A percentile compares a stretch with the other conserved stretches of the same genome.
Conservation (phyloP, 2,797 vertebrate genomes). For the Phoebastria nigripes region DNA sequence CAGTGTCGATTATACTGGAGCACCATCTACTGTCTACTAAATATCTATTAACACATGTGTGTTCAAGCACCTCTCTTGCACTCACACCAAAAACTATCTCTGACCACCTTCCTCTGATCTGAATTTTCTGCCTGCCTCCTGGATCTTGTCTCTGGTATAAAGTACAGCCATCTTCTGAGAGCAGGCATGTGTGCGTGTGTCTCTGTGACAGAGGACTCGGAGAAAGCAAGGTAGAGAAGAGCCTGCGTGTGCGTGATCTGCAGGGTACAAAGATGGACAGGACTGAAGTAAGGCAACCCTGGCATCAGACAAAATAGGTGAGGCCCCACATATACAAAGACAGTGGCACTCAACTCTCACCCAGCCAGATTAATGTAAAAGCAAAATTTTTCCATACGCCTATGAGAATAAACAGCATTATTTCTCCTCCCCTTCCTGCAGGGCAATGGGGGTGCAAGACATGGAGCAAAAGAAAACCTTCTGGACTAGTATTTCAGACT, state of each 20-base stretch:
- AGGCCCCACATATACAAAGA: neutral
- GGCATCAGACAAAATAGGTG: neutral
- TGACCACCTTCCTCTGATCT: neutral
- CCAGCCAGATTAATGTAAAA: neutral
- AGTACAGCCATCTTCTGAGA: neutral
- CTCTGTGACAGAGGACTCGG: neutral
- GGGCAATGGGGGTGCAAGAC: neutral
- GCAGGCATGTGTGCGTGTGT: neutral
- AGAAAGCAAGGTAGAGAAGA: neutral
- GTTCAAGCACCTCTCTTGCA: neutral
- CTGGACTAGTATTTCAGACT: neutral
- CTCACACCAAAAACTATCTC: neutral
- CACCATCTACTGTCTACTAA: conserved; percentile 12
- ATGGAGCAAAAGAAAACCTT: neutral
- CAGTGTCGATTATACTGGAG: neutral
- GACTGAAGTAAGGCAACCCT: neutral
- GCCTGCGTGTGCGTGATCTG: fast-evolving
- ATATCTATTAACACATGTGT: neutral
- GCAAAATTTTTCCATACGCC: neutral
- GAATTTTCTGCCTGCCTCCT: neutral
- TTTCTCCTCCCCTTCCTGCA: neutral
- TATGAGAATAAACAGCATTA: neutral
- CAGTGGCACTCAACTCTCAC: neutral
- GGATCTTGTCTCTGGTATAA: neutral
- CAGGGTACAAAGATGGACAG: neutral